phyloP scores from a whole-genome alignment of 2,797 vertebrate genomes.

The Crocodylus rhombifer region DNA sequence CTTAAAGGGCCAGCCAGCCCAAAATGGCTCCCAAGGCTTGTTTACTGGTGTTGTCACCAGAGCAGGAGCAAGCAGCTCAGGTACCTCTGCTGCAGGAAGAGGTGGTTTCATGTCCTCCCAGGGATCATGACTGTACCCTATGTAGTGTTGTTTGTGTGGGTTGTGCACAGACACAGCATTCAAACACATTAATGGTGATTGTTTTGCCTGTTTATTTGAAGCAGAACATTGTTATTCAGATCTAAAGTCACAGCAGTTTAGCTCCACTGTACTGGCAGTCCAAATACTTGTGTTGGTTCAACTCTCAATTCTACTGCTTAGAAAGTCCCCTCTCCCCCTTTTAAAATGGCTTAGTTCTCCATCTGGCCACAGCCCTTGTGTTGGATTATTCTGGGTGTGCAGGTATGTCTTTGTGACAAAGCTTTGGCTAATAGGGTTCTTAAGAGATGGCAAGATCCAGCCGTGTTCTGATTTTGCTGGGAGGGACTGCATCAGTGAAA shows the following conservation, averaged over 20 bases:
- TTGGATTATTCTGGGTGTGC: rapidly evolving
- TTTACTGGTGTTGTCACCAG: not conserved
- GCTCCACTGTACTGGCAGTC: not conserved
- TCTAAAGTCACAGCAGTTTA: rapidly evolving
- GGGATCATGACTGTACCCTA: no score
- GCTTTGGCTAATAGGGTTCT: not conserved
- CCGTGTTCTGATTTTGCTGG: rapidly evolving
- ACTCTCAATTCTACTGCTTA: no score
- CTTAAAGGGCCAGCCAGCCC: no score
- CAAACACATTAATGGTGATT: no score
- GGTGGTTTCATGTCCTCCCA: no score
- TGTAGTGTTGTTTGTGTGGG: no score
- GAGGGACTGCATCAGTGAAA: not conserved
- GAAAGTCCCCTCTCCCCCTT: no score
- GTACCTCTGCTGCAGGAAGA: not conserved
- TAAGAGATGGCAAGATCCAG: not conserved
- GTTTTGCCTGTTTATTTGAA: no score
- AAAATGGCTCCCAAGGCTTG: not conserved
- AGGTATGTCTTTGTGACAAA: not conserved
- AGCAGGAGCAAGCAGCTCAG: not conserved
- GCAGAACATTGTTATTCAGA: not conserved
- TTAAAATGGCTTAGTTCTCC: no score
- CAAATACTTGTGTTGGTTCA: not conserved
- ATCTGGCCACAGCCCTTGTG: no score
- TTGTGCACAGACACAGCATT: no score